Evolutionary conservation across 2,888 invertebrate genomes (phyloP), one percentile per base, ranked within the genome.

Genomic region (Pimpla rufipes): DNA sequence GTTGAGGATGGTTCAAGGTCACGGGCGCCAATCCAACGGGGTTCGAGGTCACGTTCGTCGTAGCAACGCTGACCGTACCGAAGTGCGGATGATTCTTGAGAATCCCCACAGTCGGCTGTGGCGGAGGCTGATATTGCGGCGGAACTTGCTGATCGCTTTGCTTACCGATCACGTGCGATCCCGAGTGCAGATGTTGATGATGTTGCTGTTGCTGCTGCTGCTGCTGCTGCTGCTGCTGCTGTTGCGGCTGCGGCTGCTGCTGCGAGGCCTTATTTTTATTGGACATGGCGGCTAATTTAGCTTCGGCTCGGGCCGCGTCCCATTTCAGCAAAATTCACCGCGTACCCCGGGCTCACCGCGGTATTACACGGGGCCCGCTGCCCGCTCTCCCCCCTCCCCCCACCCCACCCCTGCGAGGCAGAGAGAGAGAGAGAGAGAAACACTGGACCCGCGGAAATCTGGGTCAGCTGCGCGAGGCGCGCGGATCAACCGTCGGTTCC

Each of bases 101-200:
- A 90, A 95, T 95, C 84, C 96, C 96, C 84, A 95, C 94, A 86
- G 94, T 94, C 87, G 95, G 94, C 83, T 94, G 93, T 79, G 94
- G 93, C 87, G 97, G 96, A 89, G 97, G 97, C 92, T 97, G 97
- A 94, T 97, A 97, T 87, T 97, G 95, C 89, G 97, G 97, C 90
- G 97, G 96, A 93, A 96, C 97, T 90, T 97, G 97, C 93, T 95
- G 94, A 84, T 78, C 85, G 5, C 67, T 55, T 67, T 75, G 83
- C 83, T 86, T 85, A 35, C 74, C 91, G 88, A 78, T 91, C 91
- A 87, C 90, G 91, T 87, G 92, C 91, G 85, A 87, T 88, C 89
- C 88, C 84, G 88, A 86, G 84, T 79, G 83, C 47, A 82, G 85
- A 62, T 73, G 85, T 81, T 45, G 62, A 42, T 57, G 82, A 35